Evolutionary conservation across 2,113 vertebrate species (phyloP).

Genomic region (Platycercus adscitus): DNA sequence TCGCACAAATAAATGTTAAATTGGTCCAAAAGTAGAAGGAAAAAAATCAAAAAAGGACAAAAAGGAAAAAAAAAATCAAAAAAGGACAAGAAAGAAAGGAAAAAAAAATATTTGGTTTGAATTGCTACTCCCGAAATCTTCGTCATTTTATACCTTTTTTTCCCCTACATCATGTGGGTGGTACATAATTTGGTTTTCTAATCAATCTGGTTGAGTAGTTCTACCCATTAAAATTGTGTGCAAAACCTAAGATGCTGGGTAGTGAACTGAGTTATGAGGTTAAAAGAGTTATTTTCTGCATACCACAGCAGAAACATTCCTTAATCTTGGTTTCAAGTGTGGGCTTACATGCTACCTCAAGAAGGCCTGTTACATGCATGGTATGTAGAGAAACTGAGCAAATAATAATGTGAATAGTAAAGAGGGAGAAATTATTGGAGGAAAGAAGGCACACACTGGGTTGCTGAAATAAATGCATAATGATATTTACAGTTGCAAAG

Average conservation of each 20-base stretch:
- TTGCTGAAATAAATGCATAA: neutral
- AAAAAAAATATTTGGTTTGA: neutral
- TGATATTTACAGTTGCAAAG: neutral
- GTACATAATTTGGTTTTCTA: neutral
- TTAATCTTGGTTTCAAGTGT: neutral
- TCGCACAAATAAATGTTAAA: neutral
- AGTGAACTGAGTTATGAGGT: neutral
- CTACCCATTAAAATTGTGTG: neutral
- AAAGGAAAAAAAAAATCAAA: neutral
- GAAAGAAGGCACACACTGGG: neutral
- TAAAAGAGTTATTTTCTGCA: neutral
- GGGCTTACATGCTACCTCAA: neutral
- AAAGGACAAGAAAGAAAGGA: no score
- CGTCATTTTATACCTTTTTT: neutral
- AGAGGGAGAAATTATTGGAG: neutral
- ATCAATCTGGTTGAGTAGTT: neutral
- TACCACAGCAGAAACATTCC: neutral
- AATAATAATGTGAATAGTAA: neutral
- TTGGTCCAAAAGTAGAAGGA: neutral
- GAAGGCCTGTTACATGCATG: neutral
- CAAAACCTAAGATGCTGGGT: neutral
- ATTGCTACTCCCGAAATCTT: neutral
- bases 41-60: neutral
- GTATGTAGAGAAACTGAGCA: neutral
- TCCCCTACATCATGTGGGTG: fast-evolving